Conservation (phyloP, 2,113 vertebrate genomes). For the Microcebus tavaratra region DNA sequence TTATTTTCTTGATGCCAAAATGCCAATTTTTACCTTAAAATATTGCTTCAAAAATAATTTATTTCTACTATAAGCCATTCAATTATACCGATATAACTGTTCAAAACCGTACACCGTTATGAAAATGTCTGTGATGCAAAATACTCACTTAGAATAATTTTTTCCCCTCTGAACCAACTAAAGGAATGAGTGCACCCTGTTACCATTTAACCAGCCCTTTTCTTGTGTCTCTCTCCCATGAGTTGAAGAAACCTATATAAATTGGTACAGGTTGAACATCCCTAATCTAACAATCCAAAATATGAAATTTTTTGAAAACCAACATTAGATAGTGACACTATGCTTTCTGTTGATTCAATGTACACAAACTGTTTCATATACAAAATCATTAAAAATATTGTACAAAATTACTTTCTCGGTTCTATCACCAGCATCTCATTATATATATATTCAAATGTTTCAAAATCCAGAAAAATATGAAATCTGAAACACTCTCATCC, state of each 20-base stretch:
- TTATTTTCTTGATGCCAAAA: neutral
- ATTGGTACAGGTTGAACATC: neutral
- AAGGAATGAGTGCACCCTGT: neutral
- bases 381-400: neutral
- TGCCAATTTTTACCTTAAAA: neutral
- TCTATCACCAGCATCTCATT: neutral
- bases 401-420: neutral
- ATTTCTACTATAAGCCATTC: neutral
- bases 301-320: neutral
- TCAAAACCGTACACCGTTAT: neutral
- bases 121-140: neutral
- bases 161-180: neutral
- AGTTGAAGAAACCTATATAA: neutral
- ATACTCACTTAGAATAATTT: neutral
- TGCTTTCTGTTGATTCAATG: neutral
- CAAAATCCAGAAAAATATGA: neutral
- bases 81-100: neutral
- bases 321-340: neutral
- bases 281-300: neutral
- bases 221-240: neutral
- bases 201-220: neutral
- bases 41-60: neutral
- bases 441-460: neutral
- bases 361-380: neutral
- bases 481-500: neutral